phyloP scores from a whole-genome alignment of 1,140 invertebrate species.

The Saccostrea echinata region DNA sequence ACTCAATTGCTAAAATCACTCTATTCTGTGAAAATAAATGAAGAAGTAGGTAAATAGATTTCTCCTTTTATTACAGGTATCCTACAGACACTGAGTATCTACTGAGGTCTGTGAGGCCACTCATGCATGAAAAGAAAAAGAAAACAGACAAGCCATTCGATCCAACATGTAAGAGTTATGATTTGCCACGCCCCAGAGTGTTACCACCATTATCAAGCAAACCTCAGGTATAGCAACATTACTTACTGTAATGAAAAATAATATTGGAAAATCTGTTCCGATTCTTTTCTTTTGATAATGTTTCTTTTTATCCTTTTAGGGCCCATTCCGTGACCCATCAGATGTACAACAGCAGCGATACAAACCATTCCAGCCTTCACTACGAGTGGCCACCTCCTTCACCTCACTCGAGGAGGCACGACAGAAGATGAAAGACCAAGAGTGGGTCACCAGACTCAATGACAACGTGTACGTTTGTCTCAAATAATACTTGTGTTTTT shows the following conservation, averaged over 20 bases:
- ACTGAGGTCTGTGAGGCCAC: conserved; percentile 71
- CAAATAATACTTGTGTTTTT: too few species aligned
- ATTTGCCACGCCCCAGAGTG: conserved; percentile 65
- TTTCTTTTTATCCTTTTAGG: conserved; percentile 64
- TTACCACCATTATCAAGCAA: conserved; percentile 74
- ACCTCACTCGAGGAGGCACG: conserved; percentile 77
- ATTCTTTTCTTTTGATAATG: neutral
- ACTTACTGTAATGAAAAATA: neutral
- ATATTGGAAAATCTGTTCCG: neutral
- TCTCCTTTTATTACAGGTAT: conserved; percentile 60
- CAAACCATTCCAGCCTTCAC: conserved; percentile 76
- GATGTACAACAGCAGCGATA: conserved; percentile 79
- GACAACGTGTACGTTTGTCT: conserved; percentile 75
- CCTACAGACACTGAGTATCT: conserved; percentile 75
- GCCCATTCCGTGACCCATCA: conserved; percentile 78
- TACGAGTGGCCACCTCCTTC: conserved; percentile 77
- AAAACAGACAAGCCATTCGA: conserved; percentile 70
- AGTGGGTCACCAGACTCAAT: conserved; percentile 78
- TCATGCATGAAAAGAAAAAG: conserved; percentile 67
- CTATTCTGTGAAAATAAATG: neutral
- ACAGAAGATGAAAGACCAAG: conserved; percentile 75
- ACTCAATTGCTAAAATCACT: too few species aligned
- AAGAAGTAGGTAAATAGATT: neutral
- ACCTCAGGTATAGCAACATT: conserved; percentile 72
- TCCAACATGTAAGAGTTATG: conserved; percentile 75